A percentile compares a stretch with the other conserved stretches of the same genome.
Evolutionary conservation across 2,888 invertebrate genomes (phyloP).

Genomic region (Lasioglossum malachurum): DNA sequence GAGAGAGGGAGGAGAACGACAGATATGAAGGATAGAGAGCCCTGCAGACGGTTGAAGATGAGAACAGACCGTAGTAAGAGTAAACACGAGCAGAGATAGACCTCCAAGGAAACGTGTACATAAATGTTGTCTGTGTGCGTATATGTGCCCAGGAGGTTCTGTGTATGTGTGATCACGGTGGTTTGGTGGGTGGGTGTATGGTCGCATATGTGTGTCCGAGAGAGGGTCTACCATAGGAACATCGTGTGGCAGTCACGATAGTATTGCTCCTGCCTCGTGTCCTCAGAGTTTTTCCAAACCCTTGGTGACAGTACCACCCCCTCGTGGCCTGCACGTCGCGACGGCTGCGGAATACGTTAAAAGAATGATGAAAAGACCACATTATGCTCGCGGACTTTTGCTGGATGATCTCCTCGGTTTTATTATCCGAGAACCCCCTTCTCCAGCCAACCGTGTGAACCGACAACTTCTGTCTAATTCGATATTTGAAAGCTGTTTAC

Average conservation of each 20-base stretch:
- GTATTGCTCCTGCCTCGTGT: constrained; percentile 75
- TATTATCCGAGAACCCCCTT: background rate
- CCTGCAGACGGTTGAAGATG: constrained; percentile 67
- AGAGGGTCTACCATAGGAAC: constrained; percentile 66
- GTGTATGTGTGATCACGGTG: constrained; percentile 2
- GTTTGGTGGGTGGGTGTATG: constrained; percentile 22
- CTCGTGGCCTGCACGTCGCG: constrained; percentile 68
- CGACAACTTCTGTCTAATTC: background rate
- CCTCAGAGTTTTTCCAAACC: constrained; percentile 70
- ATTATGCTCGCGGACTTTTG: constrained; percentile 64
- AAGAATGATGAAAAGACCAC: constrained; percentile 77
- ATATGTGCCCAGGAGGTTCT: background rate
- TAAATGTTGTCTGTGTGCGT: constrained; percentile 1
- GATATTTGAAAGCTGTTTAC: background rate
- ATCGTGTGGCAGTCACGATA: constrained; percentile 74
- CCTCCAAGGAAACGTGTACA: constrained; percentile 45
- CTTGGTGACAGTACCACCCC: constrained; percentile 65
- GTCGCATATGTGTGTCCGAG: constrained; percentile 41
- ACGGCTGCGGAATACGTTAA: constrained; percentile 77
- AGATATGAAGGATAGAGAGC: constrained; percentile 71
- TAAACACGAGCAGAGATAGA: constrained; percentile 64
- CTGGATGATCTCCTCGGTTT: constrained; percentile 45
- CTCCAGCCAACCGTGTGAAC: background rate
- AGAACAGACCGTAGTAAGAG: constrained; percentile 61
- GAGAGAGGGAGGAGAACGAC: constrained; percentile 40